Percentiles rank a stretch among this genome's conserved stretches.
Evolutionary conservation across 2,797 vertebrate genomes (phyloP).

Genomic region (Characodon lateralis): DNA sequence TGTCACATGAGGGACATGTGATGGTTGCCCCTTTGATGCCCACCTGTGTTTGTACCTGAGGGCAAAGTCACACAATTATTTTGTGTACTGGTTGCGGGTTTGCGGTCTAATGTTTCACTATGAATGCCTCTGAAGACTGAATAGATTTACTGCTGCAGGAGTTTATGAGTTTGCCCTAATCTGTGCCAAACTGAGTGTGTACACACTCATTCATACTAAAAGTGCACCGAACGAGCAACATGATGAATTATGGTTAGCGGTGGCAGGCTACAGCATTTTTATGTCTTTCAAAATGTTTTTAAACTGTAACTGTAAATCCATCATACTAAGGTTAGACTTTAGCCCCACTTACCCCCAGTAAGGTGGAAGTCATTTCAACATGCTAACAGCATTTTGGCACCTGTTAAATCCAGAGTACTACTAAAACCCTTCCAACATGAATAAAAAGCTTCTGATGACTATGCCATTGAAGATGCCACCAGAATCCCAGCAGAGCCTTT

Average conservation of each 20-base stretch:
- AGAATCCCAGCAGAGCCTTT: too few species aligned
- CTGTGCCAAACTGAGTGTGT: conserved; percentile 12
- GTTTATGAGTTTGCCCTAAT: conserved; percentile 18
- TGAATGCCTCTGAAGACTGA: conserved; percentile 29
- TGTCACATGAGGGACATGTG: conserved; percentile 37
- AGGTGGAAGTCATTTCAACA: too few species aligned
- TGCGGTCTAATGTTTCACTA: conserved; percentile 52
- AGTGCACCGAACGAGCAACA: not conserved
- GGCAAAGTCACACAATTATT: conserved; percentile 57
- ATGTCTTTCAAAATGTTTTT: not conserved
- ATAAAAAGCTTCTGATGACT: too few species aligned
- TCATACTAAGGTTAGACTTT: not conserved
- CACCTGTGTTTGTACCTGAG: conserved; percentile 59
- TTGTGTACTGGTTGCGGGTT: conserved; percentile 20
- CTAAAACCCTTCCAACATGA: too few species aligned
- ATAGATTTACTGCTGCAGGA: conserved; percentile 20
- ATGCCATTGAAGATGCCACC: too few species aligned
- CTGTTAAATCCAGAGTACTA: too few species aligned
- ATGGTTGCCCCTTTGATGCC: conserved; percentile 63
- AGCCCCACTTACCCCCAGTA: not conserved
- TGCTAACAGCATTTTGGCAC: too few species aligned
- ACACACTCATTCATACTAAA: conserved; percentile 3
- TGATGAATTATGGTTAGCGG: not conserved
- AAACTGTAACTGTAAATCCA: not conserved
- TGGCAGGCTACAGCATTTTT: not conserved